Percentiles rank a stretch among this genome's conserved stretches.
These are phyloP conservation scores for Sycophila sp. DNA, from an alignment of 1,140 invertebrate genomes.

Conservation along the genomic window DNA sequence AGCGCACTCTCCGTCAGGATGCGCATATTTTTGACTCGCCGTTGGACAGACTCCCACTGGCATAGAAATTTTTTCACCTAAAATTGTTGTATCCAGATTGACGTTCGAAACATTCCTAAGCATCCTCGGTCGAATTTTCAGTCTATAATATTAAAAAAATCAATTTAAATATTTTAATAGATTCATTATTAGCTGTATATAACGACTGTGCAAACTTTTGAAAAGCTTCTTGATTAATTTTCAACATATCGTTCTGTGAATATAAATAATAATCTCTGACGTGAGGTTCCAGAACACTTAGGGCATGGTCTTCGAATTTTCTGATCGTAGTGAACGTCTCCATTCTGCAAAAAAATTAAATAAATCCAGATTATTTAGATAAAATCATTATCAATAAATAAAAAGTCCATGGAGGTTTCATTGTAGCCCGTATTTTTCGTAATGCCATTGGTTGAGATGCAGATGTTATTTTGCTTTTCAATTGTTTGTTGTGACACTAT, in stretches of 20 bases:
- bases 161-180: neutral
- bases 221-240: neutral
- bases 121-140: constrained; percentile 81
- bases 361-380: too few species aligned
- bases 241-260: constrained; percentile 75
- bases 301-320: constrained; percentile 83
- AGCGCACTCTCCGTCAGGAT: constrained; percentile 88
- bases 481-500: too few species aligned
- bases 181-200: too few species aligned
- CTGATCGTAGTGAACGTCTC: constrained; percentile 75
- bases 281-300: constrained; percentile 72
- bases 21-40: constrained; percentile 92
- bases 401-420: too few species aligned
- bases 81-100: constrained; percentile 71
- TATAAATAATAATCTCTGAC: constrained; percentile 85
- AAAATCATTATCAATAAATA: too few species aligned
- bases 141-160: constrained; percentile 63
- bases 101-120: constrained; percentile 80
- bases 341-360: too few species aligned
- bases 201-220: neutral
- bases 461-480: too few species aligned
- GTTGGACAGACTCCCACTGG: constrained; percentile 90
- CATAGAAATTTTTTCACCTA: constrained; percentile 77
- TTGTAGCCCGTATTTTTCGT: too few species aligned
- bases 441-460: too few species aligned